Evolutionary conservation across 2,888 invertebrate genomes (phyloP).

Genomic region (Isoperla grammatica): DNA sequence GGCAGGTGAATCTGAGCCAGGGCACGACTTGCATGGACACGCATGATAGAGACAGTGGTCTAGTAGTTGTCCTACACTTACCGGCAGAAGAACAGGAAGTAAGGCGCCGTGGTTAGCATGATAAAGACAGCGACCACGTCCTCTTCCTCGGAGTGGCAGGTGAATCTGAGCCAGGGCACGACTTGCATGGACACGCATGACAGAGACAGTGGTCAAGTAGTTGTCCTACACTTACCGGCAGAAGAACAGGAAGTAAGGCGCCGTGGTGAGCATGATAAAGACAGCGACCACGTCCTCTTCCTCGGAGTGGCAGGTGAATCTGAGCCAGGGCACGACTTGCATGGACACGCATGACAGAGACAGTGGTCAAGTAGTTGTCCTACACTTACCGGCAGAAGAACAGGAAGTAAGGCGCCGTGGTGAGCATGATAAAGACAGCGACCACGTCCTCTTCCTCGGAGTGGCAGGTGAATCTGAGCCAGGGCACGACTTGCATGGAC

Average conservation of each 20-base stretch:
- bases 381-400: too few species aligned
- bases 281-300: conserved; percentile 68
- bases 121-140: conserved; percentile 83
- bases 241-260: too few species aligned
- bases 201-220: too few species aligned
- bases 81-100: too few species aligned
- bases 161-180: neutral
- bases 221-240: too few species aligned
- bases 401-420: too few species aligned
- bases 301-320: neutral
- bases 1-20: neutral
- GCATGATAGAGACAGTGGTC: too few species aligned
- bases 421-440: conserved; percentile 87
- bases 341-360: too few species aligned
- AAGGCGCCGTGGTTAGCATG: too few species aligned
- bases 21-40: conserved; percentile 62
- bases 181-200: too few species aligned
- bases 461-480: neutral
- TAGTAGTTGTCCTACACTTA: too few species aligned
- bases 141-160: neutral
- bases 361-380: too few species aligned
- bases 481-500: neutral
- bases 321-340: neutral
- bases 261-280: conserved; percentile 89
- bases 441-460: conserved; percentile 53